A percentile compares a stretch with the other conserved stretches of the same genome.
phyloP scores from a whole-genome alignment of 1,140 invertebrate species.

The Hycleus cichorii region DNA sequence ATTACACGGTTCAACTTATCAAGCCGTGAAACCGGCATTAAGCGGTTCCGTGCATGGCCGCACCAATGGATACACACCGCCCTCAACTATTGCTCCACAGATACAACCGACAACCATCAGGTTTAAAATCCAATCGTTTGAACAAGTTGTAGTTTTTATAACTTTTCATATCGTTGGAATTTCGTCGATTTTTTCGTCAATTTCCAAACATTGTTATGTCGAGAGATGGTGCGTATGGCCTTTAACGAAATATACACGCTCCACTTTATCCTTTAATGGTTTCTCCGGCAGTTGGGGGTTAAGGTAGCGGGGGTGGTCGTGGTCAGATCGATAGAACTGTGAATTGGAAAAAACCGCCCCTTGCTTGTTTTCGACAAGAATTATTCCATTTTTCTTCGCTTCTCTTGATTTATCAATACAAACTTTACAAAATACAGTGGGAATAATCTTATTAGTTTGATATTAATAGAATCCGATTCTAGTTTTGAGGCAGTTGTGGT shows the following conservation, averaged over 20 bases:
- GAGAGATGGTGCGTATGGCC: not conserved
- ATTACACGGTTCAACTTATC: constrained; percentile 40
- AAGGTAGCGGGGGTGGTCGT: no score
- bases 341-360: no score
- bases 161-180: not conserved
- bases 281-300: constrained; percentile 9
- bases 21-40: constrained; percentile 40
- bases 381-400: no score
- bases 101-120: not conserved
- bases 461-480: not conserved
- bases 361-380: no score
- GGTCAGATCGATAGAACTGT: no score
- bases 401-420: no score
- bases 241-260: constrained; percentile 22
- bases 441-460: no score
- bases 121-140: not conserved
- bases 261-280: constrained; percentile 20
- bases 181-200: no score
- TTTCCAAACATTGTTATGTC: no score
- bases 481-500: not conserved
- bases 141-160: not conserved
- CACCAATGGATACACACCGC: constrained; percentile 20
- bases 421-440: no score
- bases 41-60: constrained; percentile 38
- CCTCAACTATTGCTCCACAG: not conserved